Evolutionary conservation across 2,797 vertebrate species (phyloP).

Genomic region (Ibycter americanus): DNA sequence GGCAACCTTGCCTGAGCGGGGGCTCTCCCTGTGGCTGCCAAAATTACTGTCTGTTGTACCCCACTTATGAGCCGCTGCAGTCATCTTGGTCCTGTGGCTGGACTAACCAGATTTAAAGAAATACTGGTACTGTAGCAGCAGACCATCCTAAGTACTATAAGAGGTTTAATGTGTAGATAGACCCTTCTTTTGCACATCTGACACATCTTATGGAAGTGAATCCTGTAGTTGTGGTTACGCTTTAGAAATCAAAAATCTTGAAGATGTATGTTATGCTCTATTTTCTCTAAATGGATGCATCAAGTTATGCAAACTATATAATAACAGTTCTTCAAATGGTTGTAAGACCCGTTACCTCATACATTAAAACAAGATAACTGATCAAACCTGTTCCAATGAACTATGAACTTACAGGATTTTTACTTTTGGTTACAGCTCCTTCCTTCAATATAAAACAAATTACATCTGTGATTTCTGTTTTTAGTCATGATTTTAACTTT

Average conservation of each 20-base stretch:
- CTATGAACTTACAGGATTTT: background rate
- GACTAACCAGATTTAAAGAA: background rate
- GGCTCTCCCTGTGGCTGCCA: background rate
- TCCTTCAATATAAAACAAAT: background rate
- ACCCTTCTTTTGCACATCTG: background rate
- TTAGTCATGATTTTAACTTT: background rate
- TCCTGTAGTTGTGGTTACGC: background rate
- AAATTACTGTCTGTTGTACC: background rate
- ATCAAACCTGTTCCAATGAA: background rate
- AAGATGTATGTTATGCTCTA: background rate
- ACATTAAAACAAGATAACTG: background rate
- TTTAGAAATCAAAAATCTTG: background rate
- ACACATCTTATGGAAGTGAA: background rate
- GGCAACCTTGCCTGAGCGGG: background rate
- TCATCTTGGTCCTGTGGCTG: rapidly evolving
- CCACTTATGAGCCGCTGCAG: background rate
- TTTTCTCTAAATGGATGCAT: background rate
- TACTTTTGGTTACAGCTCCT: background rate
- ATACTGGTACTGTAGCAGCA: background rate
- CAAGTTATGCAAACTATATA: background rate
- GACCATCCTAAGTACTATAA: background rate
- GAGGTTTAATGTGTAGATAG: background rate
- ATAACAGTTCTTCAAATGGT: background rate
- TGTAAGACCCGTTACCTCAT: background rate
- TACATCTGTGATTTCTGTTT: background rate